These are phyloP conservation scores for Myiotriccus ornatus DNA, from an alignment of 2,797 vertebrate genomes.

Conservation along the genomic window DNA sequence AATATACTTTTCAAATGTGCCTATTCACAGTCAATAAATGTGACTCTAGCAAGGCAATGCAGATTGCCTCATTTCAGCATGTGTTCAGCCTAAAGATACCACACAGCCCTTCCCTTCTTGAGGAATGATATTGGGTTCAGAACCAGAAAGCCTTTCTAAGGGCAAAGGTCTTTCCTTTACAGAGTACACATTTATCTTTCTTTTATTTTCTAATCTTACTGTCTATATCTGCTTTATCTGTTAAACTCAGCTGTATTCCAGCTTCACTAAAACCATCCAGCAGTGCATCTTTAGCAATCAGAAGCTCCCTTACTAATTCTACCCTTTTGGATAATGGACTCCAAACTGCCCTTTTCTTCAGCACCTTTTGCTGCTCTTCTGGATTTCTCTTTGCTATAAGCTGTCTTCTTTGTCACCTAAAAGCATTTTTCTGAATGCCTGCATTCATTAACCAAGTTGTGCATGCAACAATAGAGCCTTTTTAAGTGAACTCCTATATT, in stretches of 20 bases:
- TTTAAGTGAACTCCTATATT: conserved; percentile 46
- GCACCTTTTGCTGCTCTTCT: not conserved
- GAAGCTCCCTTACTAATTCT: not conserved
- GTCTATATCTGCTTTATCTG: conserved; percentile 28
- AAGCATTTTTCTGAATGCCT: conserved; percentile 35
- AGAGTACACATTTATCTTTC: not conserved
- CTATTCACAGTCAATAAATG: not conserved
- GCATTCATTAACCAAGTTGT: conserved; percentile 39
- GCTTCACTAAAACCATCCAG: conserved; percentile 1
- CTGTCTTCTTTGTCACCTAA: not conserved
- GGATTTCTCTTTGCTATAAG: not conserved
- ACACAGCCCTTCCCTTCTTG: not conserved
- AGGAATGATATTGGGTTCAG: not conserved
- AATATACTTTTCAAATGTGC: not conserved
- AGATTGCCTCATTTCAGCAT: not conserved
- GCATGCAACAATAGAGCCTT: conserved; percentile 25
- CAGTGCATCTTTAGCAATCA: not conserved
- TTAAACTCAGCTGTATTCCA: conserved; percentile 6
- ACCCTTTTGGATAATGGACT: not conserved
- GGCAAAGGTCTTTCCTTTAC: conserved; percentile 34
- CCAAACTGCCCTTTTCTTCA: conserved; percentile 11
- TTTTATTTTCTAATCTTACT: conserved; percentile 47
- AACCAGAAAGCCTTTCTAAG: conserved; percentile 27
- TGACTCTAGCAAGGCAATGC: not conserved
- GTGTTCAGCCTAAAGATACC: not conserved